A percentile compares a stretch with the other conserved stretches of the same genome.
Conservation (phyloP, 2,888 invertebrate genomes). For the Eledone cirrhosa region DNA sequence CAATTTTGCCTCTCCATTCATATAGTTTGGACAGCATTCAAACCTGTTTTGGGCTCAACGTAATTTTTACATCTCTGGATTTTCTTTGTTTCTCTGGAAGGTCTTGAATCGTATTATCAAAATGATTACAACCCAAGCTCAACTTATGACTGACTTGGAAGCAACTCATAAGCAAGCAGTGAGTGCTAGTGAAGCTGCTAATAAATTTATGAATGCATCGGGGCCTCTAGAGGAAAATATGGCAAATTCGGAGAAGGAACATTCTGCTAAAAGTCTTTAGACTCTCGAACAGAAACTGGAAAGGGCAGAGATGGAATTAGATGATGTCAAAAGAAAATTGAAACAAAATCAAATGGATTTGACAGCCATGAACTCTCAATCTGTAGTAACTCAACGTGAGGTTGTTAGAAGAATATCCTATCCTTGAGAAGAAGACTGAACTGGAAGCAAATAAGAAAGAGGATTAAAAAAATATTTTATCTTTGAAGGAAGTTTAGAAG, state of each 20-base stretch:
- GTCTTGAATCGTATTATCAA: slow-evolving; percentile 88
- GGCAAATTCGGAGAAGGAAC: slow-evolving; percentile 63
- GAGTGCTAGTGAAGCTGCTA: slow-evolving; percentile 88
- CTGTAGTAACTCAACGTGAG: slow-evolving; percentile 87
- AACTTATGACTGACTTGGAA: slow-evolving; percentile 84
- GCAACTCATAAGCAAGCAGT: slow-evolving; percentile 93
- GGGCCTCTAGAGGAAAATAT: slow-evolving; percentile 38
- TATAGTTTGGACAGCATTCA: slow-evolving; percentile 83
- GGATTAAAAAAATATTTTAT: neutral
- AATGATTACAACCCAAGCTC: slow-evolving; percentile 85
- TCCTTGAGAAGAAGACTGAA: slow-evolving; percentile 71
- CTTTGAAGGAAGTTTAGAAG: too few species aligned
- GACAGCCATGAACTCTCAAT: slow-evolving; percentile 87
- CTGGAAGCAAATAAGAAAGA: neutral
- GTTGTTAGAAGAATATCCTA: slow-evolving; percentile 84
- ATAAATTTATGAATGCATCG: slow-evolving; percentile 75
- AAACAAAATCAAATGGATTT: slow-evolving; percentile 73
- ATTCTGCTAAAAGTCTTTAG: slow-evolving; percentile 73
- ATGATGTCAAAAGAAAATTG: slow-evolving; percentile 57
- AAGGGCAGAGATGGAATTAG: slow-evolving; percentile 63
- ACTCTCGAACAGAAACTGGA: slow-evolving; percentile 72
- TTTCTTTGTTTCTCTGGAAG: slow-evolving; percentile 93
- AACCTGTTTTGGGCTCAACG: slow-evolving; percentile 95
- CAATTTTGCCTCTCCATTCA: slow-evolving; percentile 91
- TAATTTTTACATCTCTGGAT: too few species aligned